These are phyloP conservation scores for Phataginus tetradactyla DNA, from an alignment of 2,797 vertebrate genomes.

Conservation along the genomic window DNA sequence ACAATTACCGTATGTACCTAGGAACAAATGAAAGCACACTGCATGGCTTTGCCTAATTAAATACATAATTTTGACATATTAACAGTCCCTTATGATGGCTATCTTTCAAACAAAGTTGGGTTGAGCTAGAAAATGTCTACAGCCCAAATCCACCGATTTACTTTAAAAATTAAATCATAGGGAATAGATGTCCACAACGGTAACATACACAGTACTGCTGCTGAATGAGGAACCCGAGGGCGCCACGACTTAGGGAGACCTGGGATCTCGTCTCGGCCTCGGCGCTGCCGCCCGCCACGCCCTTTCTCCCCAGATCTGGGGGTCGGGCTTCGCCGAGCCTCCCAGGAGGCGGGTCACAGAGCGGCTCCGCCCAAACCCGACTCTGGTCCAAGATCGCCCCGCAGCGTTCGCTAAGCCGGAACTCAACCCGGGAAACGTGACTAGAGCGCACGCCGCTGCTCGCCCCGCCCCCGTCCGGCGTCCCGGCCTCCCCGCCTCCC, in stretches of 20 bases:
- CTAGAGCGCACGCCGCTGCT: rapidly evolving
- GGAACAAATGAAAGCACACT: background rate
- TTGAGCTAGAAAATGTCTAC: background rate
- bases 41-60: background rate
- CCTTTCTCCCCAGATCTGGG: background rate
- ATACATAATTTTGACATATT: background rate
- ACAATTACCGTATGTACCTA: background rate
- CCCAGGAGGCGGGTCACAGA: rapidly evolving
- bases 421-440: rapidly evolving
- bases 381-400: rapidly evolving
- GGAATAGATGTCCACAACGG: background rate
- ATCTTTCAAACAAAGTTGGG: background rate
- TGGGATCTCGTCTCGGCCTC: background rate
- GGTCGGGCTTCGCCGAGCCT: background rate
- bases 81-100: background rate
- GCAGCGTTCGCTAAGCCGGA: rapidly evolving
- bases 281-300: too few relatives aligned
- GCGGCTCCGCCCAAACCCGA: rapidly evolving
- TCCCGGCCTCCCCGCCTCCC: background rate
- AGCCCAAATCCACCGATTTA: background rate
- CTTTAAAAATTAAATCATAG: background rate
- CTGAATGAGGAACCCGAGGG: background rate
- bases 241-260: background rate
- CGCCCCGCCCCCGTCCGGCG: background rate
- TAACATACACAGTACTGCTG: background rate